A percentile compares a stretch with the other conserved stretches of the same genome.
phyloP scores from a whole-genome alignment of 1,140 invertebrate species.

The Drosophila guanche region DNA sequence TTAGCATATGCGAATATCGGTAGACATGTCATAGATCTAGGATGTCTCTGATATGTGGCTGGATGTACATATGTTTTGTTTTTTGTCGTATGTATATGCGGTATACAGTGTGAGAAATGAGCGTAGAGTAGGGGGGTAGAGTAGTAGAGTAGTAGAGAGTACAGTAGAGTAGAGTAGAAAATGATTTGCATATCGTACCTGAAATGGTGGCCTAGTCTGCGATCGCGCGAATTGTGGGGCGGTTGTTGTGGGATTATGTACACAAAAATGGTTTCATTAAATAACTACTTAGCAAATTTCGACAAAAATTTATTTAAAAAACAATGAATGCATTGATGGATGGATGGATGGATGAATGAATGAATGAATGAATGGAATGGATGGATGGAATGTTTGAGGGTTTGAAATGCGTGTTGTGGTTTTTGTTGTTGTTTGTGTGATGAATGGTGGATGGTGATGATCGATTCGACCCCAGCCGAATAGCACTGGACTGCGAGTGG shows the following conservation, averaged over 20 bases:
- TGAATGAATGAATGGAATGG: constrained; percentile 25
- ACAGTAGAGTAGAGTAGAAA: constrained; percentile 70
- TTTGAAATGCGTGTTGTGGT: neutral
- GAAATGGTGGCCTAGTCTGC: constrained; percentile 83
- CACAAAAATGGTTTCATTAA: constrained; percentile 81
- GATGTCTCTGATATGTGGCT: constrained; percentile 27
- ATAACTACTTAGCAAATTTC: constrained; percentile 82
- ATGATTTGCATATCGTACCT: constrained; percentile 82
- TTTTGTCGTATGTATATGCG: constrained; percentile 2
- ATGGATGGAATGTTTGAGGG: constrained; percentile 6
- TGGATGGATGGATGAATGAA: constrained; percentile 39
- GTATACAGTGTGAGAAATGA: constrained; percentile 39
- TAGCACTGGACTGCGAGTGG: too few relatives aligned
- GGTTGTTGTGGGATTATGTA: constrained; percentile 81
- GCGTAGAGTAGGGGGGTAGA: constrained; percentile 36
- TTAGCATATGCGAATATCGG: constrained; percentile 26
- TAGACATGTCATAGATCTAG: constrained; percentile 6
- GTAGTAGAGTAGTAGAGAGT: constrained; percentile 49
- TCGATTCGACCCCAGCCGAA: too few relatives aligned
- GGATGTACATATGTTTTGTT: constrained; percentile 17
- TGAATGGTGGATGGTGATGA: neutral
- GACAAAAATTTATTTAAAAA: constrained; percentile 59
- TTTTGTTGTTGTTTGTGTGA: constrained; percentile 6
- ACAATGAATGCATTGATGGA: constrained; percentile 50
- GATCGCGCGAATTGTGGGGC: constrained; percentile 73